phyloP scores from a whole-genome alignment of 2,113 vertebrate genomes.

The Poicephalus gulielmi region DNA sequence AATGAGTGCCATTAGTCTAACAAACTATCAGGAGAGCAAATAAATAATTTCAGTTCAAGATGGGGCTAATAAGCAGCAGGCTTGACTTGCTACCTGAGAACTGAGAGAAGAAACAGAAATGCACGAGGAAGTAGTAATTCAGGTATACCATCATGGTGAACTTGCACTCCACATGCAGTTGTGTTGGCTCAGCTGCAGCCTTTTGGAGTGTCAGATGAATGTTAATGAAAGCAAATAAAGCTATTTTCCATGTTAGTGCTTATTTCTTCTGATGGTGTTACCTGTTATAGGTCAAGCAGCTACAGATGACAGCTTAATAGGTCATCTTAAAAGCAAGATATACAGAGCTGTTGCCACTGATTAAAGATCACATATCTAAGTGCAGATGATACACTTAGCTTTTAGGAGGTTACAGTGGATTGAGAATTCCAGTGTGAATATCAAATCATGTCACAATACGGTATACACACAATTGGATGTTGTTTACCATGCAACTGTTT shows the following conservation, averaged over 20 bases:
- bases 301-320: constrained; percentile 23
- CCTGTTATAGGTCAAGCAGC: constrained; percentile 34
- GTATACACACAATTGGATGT: neutral
- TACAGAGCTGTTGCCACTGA: neutral
- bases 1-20: neutral
- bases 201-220: neutral
- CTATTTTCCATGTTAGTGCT: neutral
- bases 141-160: accelerated
- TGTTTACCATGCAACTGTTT: neutral
- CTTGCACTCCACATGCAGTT: neutral
- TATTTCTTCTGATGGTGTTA: neutral
- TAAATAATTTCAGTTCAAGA: neutral
- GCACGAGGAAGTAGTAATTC: neutral
- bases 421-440: neutral
- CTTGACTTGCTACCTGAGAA: neutral
- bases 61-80: neutral
- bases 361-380: neutral
- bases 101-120: neutral
- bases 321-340: constrained; percentile 1
- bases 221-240: neutral
- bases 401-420: neutral
- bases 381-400: neutral
- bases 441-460: neutral
- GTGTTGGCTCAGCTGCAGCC: neutral
- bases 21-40: neutral